Percentiles rank a stretch among this genome's conserved stretches.
These are phyloP conservation scores for Eufriesea mexicana DNA, from an alignment of 1,140 invertebrate species.

Conservation along the genomic window DNA sequence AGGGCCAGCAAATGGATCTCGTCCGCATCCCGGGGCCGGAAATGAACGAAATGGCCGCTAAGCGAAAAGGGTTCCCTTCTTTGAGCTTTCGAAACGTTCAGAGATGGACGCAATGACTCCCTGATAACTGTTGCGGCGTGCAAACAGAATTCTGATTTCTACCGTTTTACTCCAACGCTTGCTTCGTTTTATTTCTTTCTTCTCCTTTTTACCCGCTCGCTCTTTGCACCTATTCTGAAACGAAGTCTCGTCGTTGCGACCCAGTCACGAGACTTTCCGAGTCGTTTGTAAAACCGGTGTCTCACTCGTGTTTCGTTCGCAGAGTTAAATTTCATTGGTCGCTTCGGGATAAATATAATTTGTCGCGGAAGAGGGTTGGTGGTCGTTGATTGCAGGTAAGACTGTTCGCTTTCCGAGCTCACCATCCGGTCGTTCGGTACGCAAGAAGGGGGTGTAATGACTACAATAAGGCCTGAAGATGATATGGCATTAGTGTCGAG, in stretches of 20 bases:
- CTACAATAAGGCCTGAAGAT: slow-evolving; percentile 63
- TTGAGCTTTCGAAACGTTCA: slow-evolving; percentile 71
- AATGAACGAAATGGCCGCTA: slow-evolving; percentile 82
- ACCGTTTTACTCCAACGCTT: slow-evolving; percentile 1
- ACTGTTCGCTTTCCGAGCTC: slow-evolving; percentile 2
- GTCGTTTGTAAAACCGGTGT: no score
- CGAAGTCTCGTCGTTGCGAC: no score
- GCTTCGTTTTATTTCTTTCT: not conserved
- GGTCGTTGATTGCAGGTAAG: no score
- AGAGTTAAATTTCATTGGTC: no score
- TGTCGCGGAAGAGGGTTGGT: no score
- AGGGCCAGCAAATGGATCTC: slow-evolving; percentile 79
- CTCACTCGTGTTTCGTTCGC: no score
- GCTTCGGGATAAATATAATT: no score
- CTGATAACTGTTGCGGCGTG: slow-evolving; percentile 56
- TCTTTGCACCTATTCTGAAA: not conserved
- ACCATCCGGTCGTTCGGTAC: slow-evolving; percentile 13
- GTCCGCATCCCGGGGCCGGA: slow-evolving; percentile 74
- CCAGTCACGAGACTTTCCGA: no score
- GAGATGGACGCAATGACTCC: slow-evolving; percentile 54
- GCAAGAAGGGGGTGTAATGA: slow-evolving; percentile 46
- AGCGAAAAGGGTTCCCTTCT: slow-evolving; percentile 79
- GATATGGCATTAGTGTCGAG: slow-evolving; percentile 68
- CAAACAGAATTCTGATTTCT: slow-evolving; percentile 48
- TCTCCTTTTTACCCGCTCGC: not conserved